Evolutionary conservation across 2,888 invertebrate genomes (phyloP), one percentile per base, ranked within the genome.

Genomic region (Plebejus melissa): DNA sequence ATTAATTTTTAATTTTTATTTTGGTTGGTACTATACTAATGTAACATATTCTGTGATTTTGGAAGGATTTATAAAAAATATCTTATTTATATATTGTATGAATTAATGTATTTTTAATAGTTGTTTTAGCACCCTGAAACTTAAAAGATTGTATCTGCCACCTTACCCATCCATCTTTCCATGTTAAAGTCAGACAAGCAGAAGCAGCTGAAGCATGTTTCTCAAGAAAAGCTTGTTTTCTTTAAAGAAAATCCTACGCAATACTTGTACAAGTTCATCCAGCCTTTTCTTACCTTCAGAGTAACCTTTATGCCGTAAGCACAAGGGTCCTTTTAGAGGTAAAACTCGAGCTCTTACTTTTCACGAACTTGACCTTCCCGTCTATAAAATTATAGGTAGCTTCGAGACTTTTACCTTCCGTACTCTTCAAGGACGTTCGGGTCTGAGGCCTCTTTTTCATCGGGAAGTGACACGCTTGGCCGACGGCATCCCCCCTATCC

Each of bases 381-480:
- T 46, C 71, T 71, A 71, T 71, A 46, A 71, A 41, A 46, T 41
- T 46, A 71, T 71, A 71, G 71, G 9, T 70, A 70, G 9, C n/a
- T 36, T 70, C 70, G 41, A 46, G 70, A 72, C 82, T 85, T 84
- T 84, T 86, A 82, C 84, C 84, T 88, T 87, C 85, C 85, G 86
- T 82, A 79, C 82, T 83, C 84, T 82, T 87, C 88, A 91, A 91
- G 92, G 91, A 90, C 90, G 86, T 87, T 85, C 83, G 86, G 84
- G 83, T 85, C 86, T 87, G 83, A 81, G 86, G 87, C 87, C 86
- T 87, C 87, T 89, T 91, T 91, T 91, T 90, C 86, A 90, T 87
- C 88, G 88, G 90, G 91, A 91, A 91, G 88, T 90, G 89, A 89
- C 87, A 89, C 89, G 88, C 87, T 89, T 87, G 87, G 83, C 86